Evolutionary conservation across 2,888 invertebrate genomes (phyloP), one percentile per base, ranked within the genome.

Genomic region (Campaea margaritaria): DNA sequence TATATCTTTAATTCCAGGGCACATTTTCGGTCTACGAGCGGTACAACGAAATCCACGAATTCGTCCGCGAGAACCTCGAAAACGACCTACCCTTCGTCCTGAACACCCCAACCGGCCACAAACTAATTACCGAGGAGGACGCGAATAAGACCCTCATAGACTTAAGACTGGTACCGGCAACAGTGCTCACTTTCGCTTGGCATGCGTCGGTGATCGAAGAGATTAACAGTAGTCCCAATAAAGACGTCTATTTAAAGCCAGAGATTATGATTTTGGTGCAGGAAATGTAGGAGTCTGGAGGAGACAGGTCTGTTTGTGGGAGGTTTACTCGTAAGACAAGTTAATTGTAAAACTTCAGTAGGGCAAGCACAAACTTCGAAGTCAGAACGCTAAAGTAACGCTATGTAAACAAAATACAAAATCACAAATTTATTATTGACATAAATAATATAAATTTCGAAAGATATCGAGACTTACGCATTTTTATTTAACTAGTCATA

Each of bases 11-110:
- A 2, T 36, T n/a, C 12, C 93, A 98, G 95, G 98, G 98, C 9
- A 98, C 98, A 2, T 98, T 98, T 85, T 95, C 95, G 48, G 96
- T 97, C 0, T 95, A 95, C 79, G 98, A 98, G 80, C 96, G 95
- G 66, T 93, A 96, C 68, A 83, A 87, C 0, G 95, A 95, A 65
- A 93, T 98, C n/a, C 90, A 95, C 66, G 95, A 96, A 60, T 98
- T 97, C 83, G 95, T 98, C 0, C 93, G 94, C 77, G 97, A 97
- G 65, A 95, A 96, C 80, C 84, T 98, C 34, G 93, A 94, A 65
- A 94, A 94, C 73, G 93, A 94, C 12, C 87, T 95, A 54, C 95
- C 96, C 0, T 98, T 97, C 85, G 76, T 93, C 5, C 89, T 98
- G n/a, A 93, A 93, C 56, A 93, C 94, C 0, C 94, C 96, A 0